These are phyloP conservation scores for Fissipunctia ypsillon DNA, from an alignment of 2,888 invertebrate species.

Conservation along the genomic window DNA sequence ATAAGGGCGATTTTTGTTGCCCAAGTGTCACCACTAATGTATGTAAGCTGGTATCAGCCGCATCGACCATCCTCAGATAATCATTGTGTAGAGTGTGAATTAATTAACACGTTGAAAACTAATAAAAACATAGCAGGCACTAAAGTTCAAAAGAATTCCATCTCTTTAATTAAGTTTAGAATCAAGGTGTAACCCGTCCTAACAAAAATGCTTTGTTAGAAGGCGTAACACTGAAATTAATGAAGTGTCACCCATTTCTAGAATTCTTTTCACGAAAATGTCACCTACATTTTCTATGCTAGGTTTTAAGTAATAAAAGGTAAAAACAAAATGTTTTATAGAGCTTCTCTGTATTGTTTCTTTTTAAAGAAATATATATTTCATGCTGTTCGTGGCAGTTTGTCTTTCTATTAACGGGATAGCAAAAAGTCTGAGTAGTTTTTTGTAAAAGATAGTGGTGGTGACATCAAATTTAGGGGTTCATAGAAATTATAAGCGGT, in stretches of 20 bases:
- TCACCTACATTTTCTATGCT: conserved; percentile 50
- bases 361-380: conserved; percentile 39
- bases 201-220: conserved; percentile 45
- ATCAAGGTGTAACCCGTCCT: conserved; percentile 33
- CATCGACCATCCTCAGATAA: background rate
- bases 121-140: background rate
- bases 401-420: conserved; percentile 10
- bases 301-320: conserved; percentile 37
- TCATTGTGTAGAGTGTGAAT: background rate
- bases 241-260: conserved; percentile 48
- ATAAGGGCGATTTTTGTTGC: background rate
- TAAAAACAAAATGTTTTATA: conserved; percentile 48
- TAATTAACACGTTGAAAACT: background rate
- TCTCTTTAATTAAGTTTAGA: background rate
- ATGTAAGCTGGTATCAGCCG: fast-evolving
- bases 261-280: conserved; percentile 54
- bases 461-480: conserved; percentile 27
- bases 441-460: conserved; percentile 28
- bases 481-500: conserved; percentile 7
- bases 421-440: conserved; percentile 25
- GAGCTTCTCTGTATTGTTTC: conserved; percentile 20
- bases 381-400: conserved; percentile 29
- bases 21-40: background rate
- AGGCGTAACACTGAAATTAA: conserved; percentile 51
- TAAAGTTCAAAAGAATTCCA: background rate